Conservation (phyloP, 1,140 invertebrate species). For the Acarapis woodi region DNA sequence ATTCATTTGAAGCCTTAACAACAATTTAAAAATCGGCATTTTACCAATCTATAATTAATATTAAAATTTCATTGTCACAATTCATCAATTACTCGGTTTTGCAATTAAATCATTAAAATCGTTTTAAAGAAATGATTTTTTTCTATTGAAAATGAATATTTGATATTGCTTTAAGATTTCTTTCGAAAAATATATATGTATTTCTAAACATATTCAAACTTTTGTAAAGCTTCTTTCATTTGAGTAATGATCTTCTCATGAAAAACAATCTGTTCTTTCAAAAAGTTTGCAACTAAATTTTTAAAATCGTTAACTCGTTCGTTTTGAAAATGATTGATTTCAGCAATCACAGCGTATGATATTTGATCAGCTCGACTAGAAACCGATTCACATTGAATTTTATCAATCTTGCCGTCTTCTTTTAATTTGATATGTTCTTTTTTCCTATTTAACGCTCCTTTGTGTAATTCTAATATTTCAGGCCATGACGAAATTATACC, state of each 20-base stretch:
- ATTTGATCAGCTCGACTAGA: constrained; percentile 54
- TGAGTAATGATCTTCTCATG: constrained; percentile 32
- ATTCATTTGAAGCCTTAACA: no score
- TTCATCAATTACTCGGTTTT: no score
- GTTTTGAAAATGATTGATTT: constrained; percentile 67
- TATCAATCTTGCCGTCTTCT: constrained; percentile 49
- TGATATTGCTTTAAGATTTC: no score
- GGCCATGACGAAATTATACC: constrained; percentile 16
- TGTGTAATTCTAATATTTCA: constrained; percentile 14
- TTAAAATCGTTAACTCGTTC: constrained; percentile 63
- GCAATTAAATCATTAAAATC: no score
- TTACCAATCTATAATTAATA: no score
- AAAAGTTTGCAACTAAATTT: constrained; percentile 48
- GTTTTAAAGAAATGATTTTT: no score
- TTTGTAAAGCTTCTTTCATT: constrained; percentile 12
- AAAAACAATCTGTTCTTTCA: constrained; percentile 62
- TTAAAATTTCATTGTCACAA: no score
- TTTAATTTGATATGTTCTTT: constrained; percentile 54
- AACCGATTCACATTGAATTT: constrained; percentile 43
- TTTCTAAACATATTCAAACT: neutral
- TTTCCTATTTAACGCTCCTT: constrained; percentile 43
- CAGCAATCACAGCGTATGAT: constrained; percentile 65
- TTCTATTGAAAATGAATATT: no score
- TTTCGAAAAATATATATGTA: neutral
- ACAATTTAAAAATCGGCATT: no score